Evolutionary conservation across 1,140 invertebrate species (phyloP).

Genomic region (Panonychus citri): DNA sequence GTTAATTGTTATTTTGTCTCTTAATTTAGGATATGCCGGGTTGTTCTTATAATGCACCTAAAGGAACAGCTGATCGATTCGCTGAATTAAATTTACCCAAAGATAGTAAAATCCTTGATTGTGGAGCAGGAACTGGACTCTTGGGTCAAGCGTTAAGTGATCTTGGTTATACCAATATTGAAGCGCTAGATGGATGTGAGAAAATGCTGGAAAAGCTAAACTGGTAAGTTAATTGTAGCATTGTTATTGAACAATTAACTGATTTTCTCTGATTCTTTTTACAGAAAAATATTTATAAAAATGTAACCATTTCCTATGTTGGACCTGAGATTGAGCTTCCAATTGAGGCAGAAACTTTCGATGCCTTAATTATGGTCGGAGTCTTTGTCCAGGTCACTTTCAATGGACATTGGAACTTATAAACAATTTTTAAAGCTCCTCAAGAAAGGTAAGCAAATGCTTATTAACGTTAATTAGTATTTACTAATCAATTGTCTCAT

Average conservation of each 20-base stretch:
- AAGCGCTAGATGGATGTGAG: background rate
- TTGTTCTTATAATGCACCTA: background rate
- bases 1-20: too few relatives aligned
- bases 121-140: background rate
- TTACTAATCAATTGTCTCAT: background rate
- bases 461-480: background rate
- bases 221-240: background rate
- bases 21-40: background rate
- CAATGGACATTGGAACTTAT: constrained; percentile 9
- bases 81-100: background rate
- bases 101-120: background rate
- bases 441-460: constrained; percentile 10
- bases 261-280: background rate
- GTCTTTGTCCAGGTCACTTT: constrained; percentile 13
- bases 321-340: constrained; percentile 4
- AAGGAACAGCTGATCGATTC: background rate
- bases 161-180: background rate
- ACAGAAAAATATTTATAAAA: constrained; percentile 8
- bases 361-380: constrained; percentile 13
- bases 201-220: background rate
- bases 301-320: constrained; percentile 8
- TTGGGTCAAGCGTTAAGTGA: background rate
- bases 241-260: background rate
- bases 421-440: constrained; percentile 9
- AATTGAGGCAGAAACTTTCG: constrained; percentile 11